phyloP scores from a whole-genome alignment of 1,140 invertebrate species.

The Drepana arcuata region DNA sequence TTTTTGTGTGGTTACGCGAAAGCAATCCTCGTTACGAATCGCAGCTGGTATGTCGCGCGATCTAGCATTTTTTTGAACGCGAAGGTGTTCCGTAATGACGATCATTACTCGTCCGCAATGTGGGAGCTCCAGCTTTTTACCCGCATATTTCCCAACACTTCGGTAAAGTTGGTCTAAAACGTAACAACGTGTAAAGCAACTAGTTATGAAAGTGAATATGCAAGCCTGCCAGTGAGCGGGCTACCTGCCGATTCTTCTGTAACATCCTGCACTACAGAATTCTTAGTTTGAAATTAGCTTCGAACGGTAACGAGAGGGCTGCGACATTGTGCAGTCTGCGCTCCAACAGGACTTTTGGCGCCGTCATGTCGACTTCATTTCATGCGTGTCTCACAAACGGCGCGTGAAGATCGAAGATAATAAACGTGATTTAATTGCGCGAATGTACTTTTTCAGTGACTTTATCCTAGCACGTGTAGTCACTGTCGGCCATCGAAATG shows the following conservation, averaged over 20 bases:
- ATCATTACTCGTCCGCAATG: conserved; percentile 44
- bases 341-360: conserved; percentile 16
- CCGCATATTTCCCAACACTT: conserved; percentile 46
- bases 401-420: conserved; percentile 32
- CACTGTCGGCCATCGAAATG: conserved; percentile 34
- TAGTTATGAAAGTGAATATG: conserved; percentile 64
- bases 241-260: conserved; percentile 40
- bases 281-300: conserved; percentile 17
- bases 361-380: conserved; percentile 9
- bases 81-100: conserved; percentile 32
- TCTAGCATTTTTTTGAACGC: conserved; percentile 30
- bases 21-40: conserved; percentile 35
- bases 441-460: conserved; percentile 17
- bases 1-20: conserved; percentile 31
- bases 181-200: conserved; percentile 62
- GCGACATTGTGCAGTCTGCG: conserved; percentile 19
- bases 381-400: conserved; percentile 27
- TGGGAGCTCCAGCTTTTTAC: conserved; percentile 58
- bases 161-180: conserved; percentile 55
- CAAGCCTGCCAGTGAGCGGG: conserved; percentile 39
- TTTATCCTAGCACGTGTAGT: conserved; percentile 22
- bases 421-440: too few species aligned
- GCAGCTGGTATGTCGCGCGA: conserved; percentile 33
- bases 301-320: conserved; percentile 23
- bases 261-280: conserved; percentile 43